These are phyloP conservation scores for Ceratitis capitata DNA, from an alignment of 1,140 invertebrate genomes.

Conservation along the genomic window DNA sequence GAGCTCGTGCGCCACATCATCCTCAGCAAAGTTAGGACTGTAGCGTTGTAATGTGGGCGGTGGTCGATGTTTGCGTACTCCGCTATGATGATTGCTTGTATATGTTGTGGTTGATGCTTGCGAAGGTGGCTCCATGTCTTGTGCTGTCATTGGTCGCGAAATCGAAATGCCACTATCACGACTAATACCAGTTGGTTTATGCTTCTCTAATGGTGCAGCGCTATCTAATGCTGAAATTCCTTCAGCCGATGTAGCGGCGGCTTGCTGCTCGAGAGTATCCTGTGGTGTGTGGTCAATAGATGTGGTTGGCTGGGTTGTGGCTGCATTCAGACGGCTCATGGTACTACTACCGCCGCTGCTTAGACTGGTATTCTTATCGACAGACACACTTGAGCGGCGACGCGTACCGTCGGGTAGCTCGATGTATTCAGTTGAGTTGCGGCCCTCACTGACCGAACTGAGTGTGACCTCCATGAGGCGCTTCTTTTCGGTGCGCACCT, in stretches of 20 bases:
- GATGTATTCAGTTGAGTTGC: slow-evolving; percentile 60
- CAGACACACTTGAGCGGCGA: slow-evolving; percentile 8
- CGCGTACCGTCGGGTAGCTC: slow-evolving; percentile 49
- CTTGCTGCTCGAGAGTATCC: neutral
- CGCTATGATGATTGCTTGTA: neutral
- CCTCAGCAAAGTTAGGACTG: slow-evolving; percentile 55
- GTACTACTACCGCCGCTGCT: slow-evolving; percentile 7
- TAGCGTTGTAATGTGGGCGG: slow-evolving; percentile 57
- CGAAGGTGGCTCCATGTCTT: slow-evolving; percentile 50
- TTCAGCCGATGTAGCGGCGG: slow-evolving; percentile 37
- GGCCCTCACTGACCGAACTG: slow-evolving; percentile 58
- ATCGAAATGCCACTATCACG: slow-evolving; percentile 60
- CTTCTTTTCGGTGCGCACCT: slow-evolving; percentile 62
- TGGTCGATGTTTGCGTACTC: slow-evolving; percentile 45
- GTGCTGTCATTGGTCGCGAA: slow-evolving; percentile 56
- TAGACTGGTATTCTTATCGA: neutral
- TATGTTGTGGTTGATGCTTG: slow-evolving; percentile 42
- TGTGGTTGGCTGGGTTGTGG: neutral
- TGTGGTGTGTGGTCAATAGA: neutral
- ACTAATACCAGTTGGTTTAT: slow-evolving; percentile 56
- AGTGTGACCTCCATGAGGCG: slow-evolving; percentile 59
- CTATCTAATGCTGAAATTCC: slow-evolving; percentile 41
- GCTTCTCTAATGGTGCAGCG: slow-evolving; percentile 48
- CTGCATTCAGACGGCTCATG: neutral
- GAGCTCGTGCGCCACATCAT: slow-evolving; percentile 59